Percentiles rank a stretch among this genome's conserved stretches.
These are phyloP conservation scores for Heteromormyrus szaboi DNA, from an alignment of 2,797 vertebrate genomes.

Conservation along the genomic window DNA sequence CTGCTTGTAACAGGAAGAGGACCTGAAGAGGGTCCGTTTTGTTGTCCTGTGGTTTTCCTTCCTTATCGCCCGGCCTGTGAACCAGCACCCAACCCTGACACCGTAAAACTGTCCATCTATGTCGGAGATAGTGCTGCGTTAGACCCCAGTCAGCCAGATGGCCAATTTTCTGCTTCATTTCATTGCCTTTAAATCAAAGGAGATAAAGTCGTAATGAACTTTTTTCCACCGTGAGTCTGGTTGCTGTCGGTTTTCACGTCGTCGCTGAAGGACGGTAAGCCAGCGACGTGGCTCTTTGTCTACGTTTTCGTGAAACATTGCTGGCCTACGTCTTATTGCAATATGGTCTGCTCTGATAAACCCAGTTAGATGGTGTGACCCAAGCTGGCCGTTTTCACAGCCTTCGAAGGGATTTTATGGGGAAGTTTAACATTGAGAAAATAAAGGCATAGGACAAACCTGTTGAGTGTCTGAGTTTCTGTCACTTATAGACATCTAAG, in stretches of 20 bases:
- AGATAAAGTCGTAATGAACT: neutral
- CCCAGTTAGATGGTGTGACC: neutral
- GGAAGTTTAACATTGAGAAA: neutral
- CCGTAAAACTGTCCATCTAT: neutral
- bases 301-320: neutral
- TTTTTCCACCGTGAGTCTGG: neutral
- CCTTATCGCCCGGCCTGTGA: slow-evolving; percentile 7
- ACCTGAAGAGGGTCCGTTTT: neutral
- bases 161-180: neutral
- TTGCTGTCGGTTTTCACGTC: neutral
- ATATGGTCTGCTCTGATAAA: neutral
- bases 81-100: neutral
- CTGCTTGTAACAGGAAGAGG: neutral
- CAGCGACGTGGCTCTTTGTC: neutral
- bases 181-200: neutral
- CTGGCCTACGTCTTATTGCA: neutral
- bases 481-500: neutral
- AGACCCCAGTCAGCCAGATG: neutral
- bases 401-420: neutral
- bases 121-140: neutral
- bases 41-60: neutral
- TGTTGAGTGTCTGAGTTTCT: neutral
- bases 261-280: neutral
- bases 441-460: neutral
- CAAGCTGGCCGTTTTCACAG: neutral